Conservation (phyloP, 2,797 vertebrate species). For the Peromyscus attwateri region DNA sequence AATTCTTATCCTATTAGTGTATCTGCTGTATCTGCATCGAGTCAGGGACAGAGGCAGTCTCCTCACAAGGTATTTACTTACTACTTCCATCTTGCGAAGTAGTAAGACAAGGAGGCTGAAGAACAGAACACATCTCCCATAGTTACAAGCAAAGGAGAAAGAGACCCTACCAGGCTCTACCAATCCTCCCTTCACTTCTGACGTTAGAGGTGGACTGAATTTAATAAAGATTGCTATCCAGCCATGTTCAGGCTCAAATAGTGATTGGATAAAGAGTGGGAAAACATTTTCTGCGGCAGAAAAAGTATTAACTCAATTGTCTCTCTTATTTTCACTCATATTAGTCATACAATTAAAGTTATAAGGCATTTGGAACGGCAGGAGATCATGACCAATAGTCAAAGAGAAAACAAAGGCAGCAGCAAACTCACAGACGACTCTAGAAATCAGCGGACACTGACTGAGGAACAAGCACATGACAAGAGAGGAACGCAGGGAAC, state of each 20-base stretch:
- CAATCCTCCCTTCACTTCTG: not conserved
- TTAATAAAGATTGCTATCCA: not conserved
- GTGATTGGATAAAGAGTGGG: not conserved
- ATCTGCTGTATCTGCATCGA: not conserved
- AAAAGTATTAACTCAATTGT: not conserved
- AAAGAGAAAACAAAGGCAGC: not conserved
- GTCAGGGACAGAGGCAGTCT: not conserved
- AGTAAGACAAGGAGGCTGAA: not conserved
- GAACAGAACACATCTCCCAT: not conserved
- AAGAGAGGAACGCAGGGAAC: not conserved
- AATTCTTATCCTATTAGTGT: not conserved
- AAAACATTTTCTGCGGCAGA: not conserved
- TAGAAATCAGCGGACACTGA: too few relatives aligned
- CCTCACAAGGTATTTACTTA: not conserved
- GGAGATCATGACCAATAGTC: not conserved
- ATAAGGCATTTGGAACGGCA: not conserved
- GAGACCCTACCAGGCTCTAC: too few relatives aligned
- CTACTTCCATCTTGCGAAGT: not conserved
- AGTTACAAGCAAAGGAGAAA: not conserved
- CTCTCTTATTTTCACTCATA: not conserved
- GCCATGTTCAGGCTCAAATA: not conserved
- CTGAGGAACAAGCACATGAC: not conserved
- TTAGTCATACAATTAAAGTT: not conserved
- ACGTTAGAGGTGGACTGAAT: not conserved
- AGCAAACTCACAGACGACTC: not conserved